Conservation (phyloP, 2,113 vertebrate genomes). For the Pao palembangensis region DNA sequence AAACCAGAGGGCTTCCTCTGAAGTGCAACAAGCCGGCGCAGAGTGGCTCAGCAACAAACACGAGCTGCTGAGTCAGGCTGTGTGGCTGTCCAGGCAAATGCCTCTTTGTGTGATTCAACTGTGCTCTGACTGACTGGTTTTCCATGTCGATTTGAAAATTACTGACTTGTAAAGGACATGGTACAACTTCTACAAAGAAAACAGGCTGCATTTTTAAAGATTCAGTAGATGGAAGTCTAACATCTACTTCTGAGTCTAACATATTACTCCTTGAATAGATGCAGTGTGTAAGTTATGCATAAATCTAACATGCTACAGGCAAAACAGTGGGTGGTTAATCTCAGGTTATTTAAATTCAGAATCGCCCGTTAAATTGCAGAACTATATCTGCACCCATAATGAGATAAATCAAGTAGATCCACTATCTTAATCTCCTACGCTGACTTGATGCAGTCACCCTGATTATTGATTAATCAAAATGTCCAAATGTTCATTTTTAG, state of each 20-base stretch:
- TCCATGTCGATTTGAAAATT: neutral
- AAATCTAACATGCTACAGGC: conserved; percentile 8
- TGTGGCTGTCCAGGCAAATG: conserved; percentile 20
- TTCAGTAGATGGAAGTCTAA: too few relatives aligned
- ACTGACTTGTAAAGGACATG: neutral
- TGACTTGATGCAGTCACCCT: too few relatives aligned
- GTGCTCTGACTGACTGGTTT: conserved; percentile 16
- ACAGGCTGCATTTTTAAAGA: too few relatives aligned
- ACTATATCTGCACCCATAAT: conserved; percentile 1
- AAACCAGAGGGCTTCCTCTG: conserved; percentile 52
- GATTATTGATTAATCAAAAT: conserved; percentile 68
- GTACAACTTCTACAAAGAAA: neutral
- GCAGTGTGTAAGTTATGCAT: conserved; percentile 12
- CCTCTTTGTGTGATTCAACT: conserved; percentile 14
- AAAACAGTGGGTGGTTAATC: conserved; percentile 38
- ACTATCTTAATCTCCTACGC: neutral
- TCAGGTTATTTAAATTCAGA: conserved; percentile 33
- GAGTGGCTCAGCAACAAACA: conserved; percentile 14
- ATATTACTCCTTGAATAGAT: neutral
- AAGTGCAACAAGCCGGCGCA: conserved; percentile 47
- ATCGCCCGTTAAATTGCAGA: conserved; percentile 34
- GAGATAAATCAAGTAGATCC: conserved; percentile 3
- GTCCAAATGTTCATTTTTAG: conserved; percentile 62
- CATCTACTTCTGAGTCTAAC: too few relatives aligned
- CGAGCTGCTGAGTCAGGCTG: conserved; percentile 50